phyloP scores from a whole-genome alignment of 2,113 vertebrate genomes.

The Nyctibius bracteatus region DNA sequence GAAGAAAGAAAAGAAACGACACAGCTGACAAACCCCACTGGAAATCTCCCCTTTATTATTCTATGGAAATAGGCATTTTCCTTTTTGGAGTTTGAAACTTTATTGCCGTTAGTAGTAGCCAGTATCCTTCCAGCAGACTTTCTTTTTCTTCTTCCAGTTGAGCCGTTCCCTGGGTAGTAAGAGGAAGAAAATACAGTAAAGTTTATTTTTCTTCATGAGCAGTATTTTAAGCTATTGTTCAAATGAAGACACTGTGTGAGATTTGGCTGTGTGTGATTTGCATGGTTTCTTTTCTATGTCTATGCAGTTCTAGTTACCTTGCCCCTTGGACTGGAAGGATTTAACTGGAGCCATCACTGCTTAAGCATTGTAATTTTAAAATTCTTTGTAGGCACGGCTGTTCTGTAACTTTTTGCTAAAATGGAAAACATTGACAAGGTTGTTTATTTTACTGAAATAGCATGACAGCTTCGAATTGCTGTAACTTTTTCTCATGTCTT shows the following conservation, averaged over 20 bases:
- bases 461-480: not conserved
- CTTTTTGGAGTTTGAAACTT: not conserved
- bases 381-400: not conserved
- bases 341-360: not conserved
- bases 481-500: not conserved
- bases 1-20: no score
- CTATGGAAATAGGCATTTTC: not conserved
- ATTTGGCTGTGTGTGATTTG: not conserved
- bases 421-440: not conserved
- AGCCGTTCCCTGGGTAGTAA: not conserved
- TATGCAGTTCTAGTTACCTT: not conserved
- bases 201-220: not conserved
- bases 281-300: not conserved
- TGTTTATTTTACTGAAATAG: not conserved
- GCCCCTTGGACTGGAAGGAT: not conserved
- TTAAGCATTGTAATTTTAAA: not conserved
- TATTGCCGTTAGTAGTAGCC: not conserved
- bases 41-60: not conserved
- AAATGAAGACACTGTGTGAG: not conserved
- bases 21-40: not conserved
- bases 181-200: not conserved
- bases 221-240: not conserved
- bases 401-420: not conserved
- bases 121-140: not conserved
- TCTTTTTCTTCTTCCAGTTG: not conserved